These are phyloP conservation scores for Sitta carolinensis DNA, from an alignment of 2,797 vertebrate species.

Conservation along the genomic window DNA sequence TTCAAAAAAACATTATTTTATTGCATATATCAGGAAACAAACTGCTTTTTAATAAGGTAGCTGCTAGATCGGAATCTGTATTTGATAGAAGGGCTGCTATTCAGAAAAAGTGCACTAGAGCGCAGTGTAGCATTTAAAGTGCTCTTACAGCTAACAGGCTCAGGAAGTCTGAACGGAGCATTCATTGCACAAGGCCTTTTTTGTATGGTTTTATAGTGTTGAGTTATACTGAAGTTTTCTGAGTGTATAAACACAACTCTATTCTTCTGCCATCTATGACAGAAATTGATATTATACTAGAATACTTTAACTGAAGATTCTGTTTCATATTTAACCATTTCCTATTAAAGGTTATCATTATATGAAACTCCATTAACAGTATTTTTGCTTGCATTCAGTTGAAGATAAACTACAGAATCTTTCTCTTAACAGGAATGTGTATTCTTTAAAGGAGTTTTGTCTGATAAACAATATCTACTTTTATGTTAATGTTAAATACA, in stretches of 20 bases:
- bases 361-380: not conserved
- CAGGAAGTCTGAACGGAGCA: not conserved
- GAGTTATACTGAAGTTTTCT: not conserved
- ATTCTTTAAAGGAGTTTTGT: not conserved
- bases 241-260: not conserved
- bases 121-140: constrained; percentile 43
- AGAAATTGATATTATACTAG: not conserved
- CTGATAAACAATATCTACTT: not conserved
- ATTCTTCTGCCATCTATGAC: not conserved
- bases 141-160: accelerated
- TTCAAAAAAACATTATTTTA: not conserved
- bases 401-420: not conserved
- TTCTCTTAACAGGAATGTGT: not conserved
- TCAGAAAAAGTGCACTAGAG: constrained; percentile 63
- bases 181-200: not conserved
- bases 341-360: not conserved
- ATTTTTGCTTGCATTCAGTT: not conserved
- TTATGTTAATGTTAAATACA: not conserved
- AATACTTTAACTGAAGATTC: not conserved
- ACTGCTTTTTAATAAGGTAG: not conserved
- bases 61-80: not conserved
- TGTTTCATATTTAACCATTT: not conserved
- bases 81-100: not conserved
- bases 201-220: not conserved
- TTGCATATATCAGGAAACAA: not conserved